phyloP scores from a whole-genome alignment of 1,140 invertebrate genomes.

The Tetramorium alpestre region DNA sequence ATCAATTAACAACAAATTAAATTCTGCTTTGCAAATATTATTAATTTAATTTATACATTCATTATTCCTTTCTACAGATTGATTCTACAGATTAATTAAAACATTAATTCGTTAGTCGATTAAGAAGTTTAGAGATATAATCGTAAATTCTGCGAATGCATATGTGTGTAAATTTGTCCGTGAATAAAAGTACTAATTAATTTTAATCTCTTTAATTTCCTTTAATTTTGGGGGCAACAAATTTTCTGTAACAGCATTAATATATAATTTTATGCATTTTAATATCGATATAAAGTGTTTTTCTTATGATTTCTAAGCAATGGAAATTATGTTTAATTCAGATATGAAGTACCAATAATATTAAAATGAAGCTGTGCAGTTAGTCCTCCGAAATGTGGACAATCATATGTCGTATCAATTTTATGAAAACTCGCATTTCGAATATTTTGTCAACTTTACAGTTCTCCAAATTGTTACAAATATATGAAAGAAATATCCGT shows the following conservation, averaged over 20 bases:
- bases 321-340: neutral
- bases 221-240: neutral
- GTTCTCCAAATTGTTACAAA: neutral
- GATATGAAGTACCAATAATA: neutral
- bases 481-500: neutral
- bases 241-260: neutral
- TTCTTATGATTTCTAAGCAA: neutral
- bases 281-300: too few relatives aligned
- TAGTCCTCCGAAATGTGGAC: too few relatives aligned
- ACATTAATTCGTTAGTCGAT: neutral
- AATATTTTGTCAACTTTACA: too few relatives aligned
- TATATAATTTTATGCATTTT: neutral
- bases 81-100: neutral
- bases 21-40: neutral
- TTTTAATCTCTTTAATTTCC: neutral
- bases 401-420: too few relatives aligned
- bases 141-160: neutral
- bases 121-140: neutral
- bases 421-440: too few relatives aligned
- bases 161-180: neutral
- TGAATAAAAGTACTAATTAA: neutral
- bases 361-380: neutral
- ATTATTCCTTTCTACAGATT: neutral
- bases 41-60: neutral
- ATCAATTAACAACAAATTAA: slow-evolving; percentile 6